Conservation (phyloP, 2,797 vertebrate species). For the Silurus aristotelis region DNA sequence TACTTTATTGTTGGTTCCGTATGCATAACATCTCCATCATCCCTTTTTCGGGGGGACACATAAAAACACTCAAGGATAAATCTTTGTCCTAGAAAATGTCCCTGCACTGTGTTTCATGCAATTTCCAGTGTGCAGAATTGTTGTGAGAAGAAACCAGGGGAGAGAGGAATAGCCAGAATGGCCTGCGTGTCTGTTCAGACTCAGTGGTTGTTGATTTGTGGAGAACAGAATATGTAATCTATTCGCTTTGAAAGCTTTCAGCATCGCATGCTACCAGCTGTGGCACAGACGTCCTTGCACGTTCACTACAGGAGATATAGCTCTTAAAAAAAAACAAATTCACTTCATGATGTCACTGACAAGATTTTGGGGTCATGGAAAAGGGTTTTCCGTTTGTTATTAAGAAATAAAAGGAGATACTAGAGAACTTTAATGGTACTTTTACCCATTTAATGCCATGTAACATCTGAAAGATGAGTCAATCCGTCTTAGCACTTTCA, state of each 20-base stretch:
- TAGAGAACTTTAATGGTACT: background rate
- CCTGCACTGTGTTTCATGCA: constrained; percentile 1
- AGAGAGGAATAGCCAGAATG: constrained; percentile 23
- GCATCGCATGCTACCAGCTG: constrained; percentile 10
- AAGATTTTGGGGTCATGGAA: background rate
- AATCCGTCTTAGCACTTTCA: background rate
- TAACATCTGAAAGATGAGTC: background rate
- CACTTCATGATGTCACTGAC: background rate
- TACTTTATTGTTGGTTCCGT: background rate
- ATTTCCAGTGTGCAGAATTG: constrained; percentile 16
- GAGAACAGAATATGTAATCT: constrained; percentile 35
- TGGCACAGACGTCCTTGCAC: constrained; percentile 26
- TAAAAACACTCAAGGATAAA: background rate
- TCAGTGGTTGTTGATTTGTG: background rate
- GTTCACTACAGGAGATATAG: constrained; percentile 7
- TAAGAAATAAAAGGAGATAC: background rate
- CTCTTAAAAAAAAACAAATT: background rate
- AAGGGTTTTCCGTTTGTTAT: background rate
- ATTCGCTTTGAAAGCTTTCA: constrained; percentile 29
- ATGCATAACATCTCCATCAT: background rate
- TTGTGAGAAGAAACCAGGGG: constrained; percentile 13
- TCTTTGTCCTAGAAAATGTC: background rate
- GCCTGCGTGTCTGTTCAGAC: constrained; percentile 24
- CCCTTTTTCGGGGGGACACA: background rate
- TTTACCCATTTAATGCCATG: background rate